These are phyloP conservation scores for Augiades crinisus DNA, from an alignment of 2,888 invertebrate species.

Conservation along the genomic window DNA sequence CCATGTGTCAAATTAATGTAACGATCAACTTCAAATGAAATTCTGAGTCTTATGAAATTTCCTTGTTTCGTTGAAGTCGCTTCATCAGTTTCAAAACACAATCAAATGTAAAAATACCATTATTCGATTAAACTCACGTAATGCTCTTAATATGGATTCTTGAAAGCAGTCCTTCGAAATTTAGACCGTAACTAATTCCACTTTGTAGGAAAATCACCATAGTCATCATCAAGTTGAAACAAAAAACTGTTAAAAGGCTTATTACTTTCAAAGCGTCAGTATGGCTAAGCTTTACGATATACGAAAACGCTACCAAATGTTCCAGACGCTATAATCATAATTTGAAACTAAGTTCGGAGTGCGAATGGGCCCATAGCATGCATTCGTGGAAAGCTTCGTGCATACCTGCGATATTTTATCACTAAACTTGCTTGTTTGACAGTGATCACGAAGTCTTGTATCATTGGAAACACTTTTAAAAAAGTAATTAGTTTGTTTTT, in stretches of 20 bases:
- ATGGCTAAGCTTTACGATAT: neutral
- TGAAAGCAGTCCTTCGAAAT: too few relatives aligned
- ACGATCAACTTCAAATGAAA: too few relatives aligned
- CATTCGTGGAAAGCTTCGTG: constrained; percentile 20
- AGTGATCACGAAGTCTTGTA: neutral
- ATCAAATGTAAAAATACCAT: too few relatives aligned
- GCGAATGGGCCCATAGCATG: constrained; percentile 22
- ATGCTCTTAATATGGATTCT: too few relatives aligned
- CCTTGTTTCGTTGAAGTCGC: too few relatives aligned
- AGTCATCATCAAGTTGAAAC: too few relatives aligned
- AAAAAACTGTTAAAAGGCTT: neutral
- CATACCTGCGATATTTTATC: constrained; percentile 20
- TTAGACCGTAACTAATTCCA: too few relatives aligned
- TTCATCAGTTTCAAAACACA: too few relatives aligned
- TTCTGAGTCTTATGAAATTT: too few relatives aligned
- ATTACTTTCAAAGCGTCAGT: constrained; percentile 1
- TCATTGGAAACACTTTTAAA: neutral
- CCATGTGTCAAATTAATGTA: too few relatives aligned
- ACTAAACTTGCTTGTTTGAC: constrained; percentile 15
- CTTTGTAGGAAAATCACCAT: too few relatives aligned
- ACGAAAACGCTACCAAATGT: constrained; percentile 14
- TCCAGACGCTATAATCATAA: constrained; percentile 19
- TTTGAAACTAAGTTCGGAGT: constrained; percentile 21
- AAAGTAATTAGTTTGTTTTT: neutral
- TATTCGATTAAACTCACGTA: too few relatives aligned